Evolutionary conservation across 2,797 vertebrate genomes (phyloP), one percentile per base, ranked within the genome.

Genomic region (Coregonus sp.): DNA sequence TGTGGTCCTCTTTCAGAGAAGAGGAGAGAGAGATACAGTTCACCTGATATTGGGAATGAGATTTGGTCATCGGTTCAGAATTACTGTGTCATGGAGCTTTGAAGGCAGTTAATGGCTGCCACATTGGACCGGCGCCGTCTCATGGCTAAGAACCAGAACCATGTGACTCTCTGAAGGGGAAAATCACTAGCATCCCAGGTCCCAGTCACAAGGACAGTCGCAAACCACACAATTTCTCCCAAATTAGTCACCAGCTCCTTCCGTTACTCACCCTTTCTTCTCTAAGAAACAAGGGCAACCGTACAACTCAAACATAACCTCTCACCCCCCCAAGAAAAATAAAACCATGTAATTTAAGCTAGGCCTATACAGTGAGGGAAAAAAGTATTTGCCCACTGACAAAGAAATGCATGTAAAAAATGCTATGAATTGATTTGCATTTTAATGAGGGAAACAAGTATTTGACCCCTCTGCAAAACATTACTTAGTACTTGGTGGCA

Each of bases 191-290:
- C 80, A 12, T 47, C 40, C 40, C 40, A 47, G 40, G 40, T 73
- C 80, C 75, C 73, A 81, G 90, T 91, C 89, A 91, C 86, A 90
- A 89, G 89, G 83, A 84, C 87, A 69, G 85, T 91, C 87, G 79
- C 40, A 89, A 87, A 87, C 81, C 86, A 81, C 86, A 79, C 65
- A 85, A 78, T 78, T 88, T 84, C 90, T 86, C 86, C 87, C 85
- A 89, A 92, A 86, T 93, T 90, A 93, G 90, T 92, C 91, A 93
- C 83, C 78, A 59, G 78, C 73, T 87, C 85, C 73, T 63, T 84
- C 70, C 71, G 82, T 91, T 90, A 89, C 86, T 89, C 87, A 84
- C 85, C 82, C 82, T 7, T 11, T 11, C 80, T 89, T 79, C 87
- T 87, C 78, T 75, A 85, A 86, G 86, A 92, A 89, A 90, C 83